A percentile compares a stretch with the other conserved stretches of the same genome.
These are phyloP conservation scores for Chlamydotis undulata DNA, from an alignment of 2,113 vertebrate species.

Conservation along the genomic window DNA sequence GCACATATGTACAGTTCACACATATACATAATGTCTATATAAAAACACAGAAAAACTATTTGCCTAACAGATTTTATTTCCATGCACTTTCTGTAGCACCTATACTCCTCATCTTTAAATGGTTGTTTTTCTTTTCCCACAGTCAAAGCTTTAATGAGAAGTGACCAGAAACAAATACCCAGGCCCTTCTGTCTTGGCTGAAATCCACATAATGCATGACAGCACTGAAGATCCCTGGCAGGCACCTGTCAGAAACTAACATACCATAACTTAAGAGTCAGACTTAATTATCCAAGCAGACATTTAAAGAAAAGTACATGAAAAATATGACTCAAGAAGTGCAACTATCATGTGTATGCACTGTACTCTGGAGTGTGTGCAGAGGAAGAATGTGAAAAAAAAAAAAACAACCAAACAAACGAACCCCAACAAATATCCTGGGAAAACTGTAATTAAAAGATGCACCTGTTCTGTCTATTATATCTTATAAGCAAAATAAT, in stretches of 20 bases:
- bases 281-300: slow-evolving; percentile 74
- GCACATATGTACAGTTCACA: not conserved
- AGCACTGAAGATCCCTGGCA: slow-evolving; percentile 75
- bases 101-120: slow-evolving; percentile 30
- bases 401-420: too few species aligned
- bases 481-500: not conserved
- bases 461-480: not conserved
- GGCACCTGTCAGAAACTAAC: slow-evolving; percentile 78
- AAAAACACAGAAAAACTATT: not conserved
- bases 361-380: not conserved
- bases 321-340: slow-evolving; percentile 68
- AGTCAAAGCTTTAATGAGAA: slow-evolving; percentile 73
- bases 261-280: slow-evolving; percentile 71
- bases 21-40: not conserved
- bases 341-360: slow-evolving; percentile 2
- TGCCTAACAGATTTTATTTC: slow-evolving; percentile 45
- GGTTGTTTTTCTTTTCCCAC: slow-evolving; percentile 51
- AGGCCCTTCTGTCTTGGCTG: slow-evolving; percentile 70
- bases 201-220: slow-evolving; percentile 74
- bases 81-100: not conserved
- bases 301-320: slow-evolving; percentile 73
- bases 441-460: not conserved
- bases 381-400: not conserved
- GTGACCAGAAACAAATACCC: slow-evolving; percentile 70
- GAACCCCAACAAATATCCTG: not conserved